A percentile compares a stretch with the other conserved stretches of the same genome.
Conservation (phyloP, 2,113 vertebrate genomes). For the Labeo rohita region DNA sequence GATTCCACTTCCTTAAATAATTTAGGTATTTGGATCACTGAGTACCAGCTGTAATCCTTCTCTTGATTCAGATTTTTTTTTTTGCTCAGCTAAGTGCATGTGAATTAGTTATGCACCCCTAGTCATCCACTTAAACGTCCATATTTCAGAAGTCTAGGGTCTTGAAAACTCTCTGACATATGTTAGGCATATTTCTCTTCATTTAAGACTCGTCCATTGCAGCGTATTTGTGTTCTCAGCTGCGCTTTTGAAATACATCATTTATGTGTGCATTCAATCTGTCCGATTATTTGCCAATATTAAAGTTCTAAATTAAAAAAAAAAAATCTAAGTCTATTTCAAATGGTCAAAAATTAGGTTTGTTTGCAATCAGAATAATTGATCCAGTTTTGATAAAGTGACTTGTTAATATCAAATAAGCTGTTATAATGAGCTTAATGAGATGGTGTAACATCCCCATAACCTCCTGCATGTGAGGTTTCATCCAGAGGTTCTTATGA, state of each 20-base stretch:
- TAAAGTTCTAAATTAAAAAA: neutral
- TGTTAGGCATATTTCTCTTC: neutral
- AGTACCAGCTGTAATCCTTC: conserved; percentile 18
- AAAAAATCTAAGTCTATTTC: neutral
- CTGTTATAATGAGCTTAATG: neutral
- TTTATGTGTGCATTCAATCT: neutral
- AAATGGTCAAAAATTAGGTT: too few species aligned
- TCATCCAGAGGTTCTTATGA: conserved; percentile 15
- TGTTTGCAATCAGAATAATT: too few species aligned
- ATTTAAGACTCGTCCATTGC: neutral
- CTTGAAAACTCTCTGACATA: neutral
- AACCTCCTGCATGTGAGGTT: neutral
- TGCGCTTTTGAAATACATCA: neutral
- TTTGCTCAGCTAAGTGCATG: conserved; percentile 30
- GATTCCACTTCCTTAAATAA: conserved; percentile 46
- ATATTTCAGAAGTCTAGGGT: conserved; percentile 2
- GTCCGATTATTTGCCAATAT: neutral
- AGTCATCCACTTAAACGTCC: conserved; percentile 17
- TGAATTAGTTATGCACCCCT: conserved; percentile 27
- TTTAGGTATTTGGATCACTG: conserved; percentile 37
- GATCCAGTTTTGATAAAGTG: neutral
- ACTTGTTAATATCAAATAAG: neutral
- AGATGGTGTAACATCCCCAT: neutral
- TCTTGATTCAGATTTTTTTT: conserved; percentile 19
- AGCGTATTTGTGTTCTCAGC: neutral